Evolutionary conservation across 2,797 vertebrate genomes (phyloP).

Genomic region (Balearica regulorum): DNA sequence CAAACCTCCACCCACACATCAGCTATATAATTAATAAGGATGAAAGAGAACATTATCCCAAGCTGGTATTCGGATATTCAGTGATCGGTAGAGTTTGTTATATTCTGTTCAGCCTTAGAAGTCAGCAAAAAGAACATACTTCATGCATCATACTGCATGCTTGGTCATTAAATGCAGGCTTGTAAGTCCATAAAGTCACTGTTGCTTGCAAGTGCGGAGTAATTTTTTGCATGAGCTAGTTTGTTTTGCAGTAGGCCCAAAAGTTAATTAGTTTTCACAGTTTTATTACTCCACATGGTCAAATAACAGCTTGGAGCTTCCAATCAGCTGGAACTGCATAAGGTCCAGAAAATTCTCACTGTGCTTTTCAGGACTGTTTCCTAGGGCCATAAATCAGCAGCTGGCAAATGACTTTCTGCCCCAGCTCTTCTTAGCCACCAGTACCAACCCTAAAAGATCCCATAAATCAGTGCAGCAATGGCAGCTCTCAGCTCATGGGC

Average conservation of each 20-base stretch:
- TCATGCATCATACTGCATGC: neutral
- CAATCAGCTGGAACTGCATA: neutral
- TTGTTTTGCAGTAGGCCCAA: constrained; percentile 19
- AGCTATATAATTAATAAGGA: constrained; percentile 32
- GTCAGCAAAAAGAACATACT: neutral
- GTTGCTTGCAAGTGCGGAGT: neutral
- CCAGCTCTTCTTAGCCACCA: neutral
- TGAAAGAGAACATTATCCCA: neutral
- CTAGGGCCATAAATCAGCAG: constrained; percentile 22
- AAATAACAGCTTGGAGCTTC: constrained; percentile 9
- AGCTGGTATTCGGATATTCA: neutral
- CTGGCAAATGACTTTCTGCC: constrained; percentile 3
- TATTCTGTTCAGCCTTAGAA: neutral
- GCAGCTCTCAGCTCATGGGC: neutral
- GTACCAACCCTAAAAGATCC: neutral
- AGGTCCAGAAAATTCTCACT: constrained; percentile 26
- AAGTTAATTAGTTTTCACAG: constrained; percentile 50
- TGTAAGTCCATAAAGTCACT: neutral
- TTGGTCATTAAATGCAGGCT: constrained; percentile 8
- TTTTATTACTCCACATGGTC: constrained; percentile 33
- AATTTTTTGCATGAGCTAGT: neutral
- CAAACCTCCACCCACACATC: neutral
- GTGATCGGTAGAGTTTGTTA: neutral
- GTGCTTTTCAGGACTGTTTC: constrained; percentile 10
- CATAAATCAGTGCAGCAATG: neutral